Percentiles rank a stretch among this genome's conserved stretches.
These are phyloP conservation scores for Hirudinaria manillensis DNA, from an alignment of 2,888 invertebrate genomes.

Conservation along the genomic window DNA sequence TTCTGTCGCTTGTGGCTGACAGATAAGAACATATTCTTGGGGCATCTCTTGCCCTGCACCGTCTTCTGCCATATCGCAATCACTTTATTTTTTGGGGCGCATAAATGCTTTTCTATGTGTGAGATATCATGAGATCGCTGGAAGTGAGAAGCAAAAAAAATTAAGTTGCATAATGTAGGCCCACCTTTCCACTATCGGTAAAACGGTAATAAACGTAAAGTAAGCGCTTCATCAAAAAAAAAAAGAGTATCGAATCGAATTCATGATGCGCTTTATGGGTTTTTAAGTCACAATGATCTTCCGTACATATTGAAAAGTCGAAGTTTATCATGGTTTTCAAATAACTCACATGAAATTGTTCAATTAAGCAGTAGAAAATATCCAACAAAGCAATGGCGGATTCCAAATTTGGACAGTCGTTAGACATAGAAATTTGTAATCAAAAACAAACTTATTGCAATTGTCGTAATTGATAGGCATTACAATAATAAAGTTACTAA, in stretches of 20 bases:
- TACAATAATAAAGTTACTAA: too few species aligned
- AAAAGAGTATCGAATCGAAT: background rate
- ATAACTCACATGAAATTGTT: too few species aligned
- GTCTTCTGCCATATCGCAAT: slow-evolving; percentile 9
- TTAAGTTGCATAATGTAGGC: too few species aligned
- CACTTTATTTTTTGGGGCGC: background rate
- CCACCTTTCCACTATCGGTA: background rate
- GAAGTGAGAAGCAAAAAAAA: too few species aligned
- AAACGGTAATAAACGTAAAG: background rate
- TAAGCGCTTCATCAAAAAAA: slow-evolving; percentile 11
- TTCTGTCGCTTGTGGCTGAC: slow-evolving; percentile 11
- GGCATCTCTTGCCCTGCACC: slow-evolving; percentile 8
- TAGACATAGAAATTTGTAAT: too few species aligned
- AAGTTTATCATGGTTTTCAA: too few species aligned
- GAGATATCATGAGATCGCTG: background rate
- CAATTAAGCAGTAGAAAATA: too few species aligned
- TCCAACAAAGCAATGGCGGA: too few species aligned
- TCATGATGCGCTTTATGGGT: slow-evolving; percentile 12
- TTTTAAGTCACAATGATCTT: background rate
- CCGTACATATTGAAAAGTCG: background rate
- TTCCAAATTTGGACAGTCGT: too few species aligned
- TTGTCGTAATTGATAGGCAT: too few species aligned
- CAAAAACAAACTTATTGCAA: too few species aligned
- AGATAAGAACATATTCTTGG: slow-evolving; percentile 27
- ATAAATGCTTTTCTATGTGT: background rate